Evolutionary conservation across 2,888 invertebrate genomes (phyloP).

Genomic region (Drosophila maculinotata): DNA sequence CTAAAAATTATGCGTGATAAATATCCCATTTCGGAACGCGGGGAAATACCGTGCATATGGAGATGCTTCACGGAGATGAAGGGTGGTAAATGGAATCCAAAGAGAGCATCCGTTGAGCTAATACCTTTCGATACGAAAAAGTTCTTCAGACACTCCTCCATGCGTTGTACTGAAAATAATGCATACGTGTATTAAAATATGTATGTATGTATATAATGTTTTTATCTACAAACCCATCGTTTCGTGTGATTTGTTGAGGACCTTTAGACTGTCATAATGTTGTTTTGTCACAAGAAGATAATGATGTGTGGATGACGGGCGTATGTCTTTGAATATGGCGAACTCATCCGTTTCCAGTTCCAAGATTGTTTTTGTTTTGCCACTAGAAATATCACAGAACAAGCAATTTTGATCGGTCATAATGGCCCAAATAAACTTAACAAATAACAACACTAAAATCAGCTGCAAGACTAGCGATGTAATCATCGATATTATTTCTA

Average conservation of each 20-base stretch:
- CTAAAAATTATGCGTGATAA: slow-evolving; percentile 89
- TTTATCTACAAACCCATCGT: slow-evolving; percentile 87
- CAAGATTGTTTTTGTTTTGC: slow-evolving; percentile 87
- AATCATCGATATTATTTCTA: slow-evolving; percentile 1
- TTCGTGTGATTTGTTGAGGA: slow-evolving; percentile 88
- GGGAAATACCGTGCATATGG: slow-evolving; percentile 94
- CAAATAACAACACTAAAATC: slow-evolving; percentile 6
- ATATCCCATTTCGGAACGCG: slow-evolving; percentile 90
- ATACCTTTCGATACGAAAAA: slow-evolving; percentile 86
- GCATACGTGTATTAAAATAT: neutral
- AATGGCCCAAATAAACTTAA: neutral
- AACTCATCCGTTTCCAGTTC: slow-evolving; percentile 91
- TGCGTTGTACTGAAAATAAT: slow-evolving; percentile 87
- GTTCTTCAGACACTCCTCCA: slow-evolving; percentile 87
- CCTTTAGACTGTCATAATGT: slow-evolving; percentile 91
- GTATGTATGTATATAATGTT: neutral
- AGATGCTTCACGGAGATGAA: slow-evolving; percentile 92
- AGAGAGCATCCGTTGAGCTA: slow-evolving; percentile 85
- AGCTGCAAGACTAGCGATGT: slow-evolving; percentile 8
- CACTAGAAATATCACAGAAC: slow-evolving; percentile 91
- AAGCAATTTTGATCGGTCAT: slow-evolving; percentile 85
- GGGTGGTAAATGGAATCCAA: slow-evolving; percentile 97
- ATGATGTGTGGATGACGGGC: slow-evolving; percentile 92
- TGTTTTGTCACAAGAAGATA: slow-evolving; percentile 91
- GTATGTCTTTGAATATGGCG: slow-evolving; percentile 92